These are phyloP conservation scores for Sebastes schlegelii DNA, from an alignment of 2,113 vertebrate genomes.

Conservation along the genomic window DNA sequence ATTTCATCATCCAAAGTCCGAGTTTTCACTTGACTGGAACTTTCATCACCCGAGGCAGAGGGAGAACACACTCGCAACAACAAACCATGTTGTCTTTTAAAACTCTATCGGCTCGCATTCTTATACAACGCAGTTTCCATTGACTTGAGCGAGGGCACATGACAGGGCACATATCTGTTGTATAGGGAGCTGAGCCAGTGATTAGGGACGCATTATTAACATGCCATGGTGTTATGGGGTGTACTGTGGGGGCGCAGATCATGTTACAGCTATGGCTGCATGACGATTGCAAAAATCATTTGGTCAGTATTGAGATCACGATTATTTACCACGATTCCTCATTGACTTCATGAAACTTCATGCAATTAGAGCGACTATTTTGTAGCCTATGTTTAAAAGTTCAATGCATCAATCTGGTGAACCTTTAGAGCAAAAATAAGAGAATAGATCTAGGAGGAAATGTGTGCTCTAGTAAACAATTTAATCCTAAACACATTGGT, in stretches of 20 bases:
- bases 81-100: not conserved
- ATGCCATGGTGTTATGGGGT: slow-evolving; percentile 1
- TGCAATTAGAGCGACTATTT: too few species aligned
- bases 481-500: too few species aligned
- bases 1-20: slow-evolving; percentile 32
- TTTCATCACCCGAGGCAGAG: slow-evolving; percentile 10
- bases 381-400: too few species aligned
- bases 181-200: slow-evolving; percentile 10
- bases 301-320: too few species aligned
- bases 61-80: not conserved
- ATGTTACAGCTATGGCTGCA: too few species aligned
- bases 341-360: too few species aligned
- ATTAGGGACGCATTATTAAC: slow-evolving; percentile 23
- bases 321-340: too few species aligned
- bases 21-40: slow-evolving; percentile 31
- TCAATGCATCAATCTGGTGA: too few species aligned
- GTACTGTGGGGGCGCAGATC: not conserved
- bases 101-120: not conserved
- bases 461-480: too few species aligned
- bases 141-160: not conserved
- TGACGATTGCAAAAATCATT: too few species aligned
- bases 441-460: too few species aligned
- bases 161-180: not conserved
- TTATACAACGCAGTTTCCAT: not conserved
- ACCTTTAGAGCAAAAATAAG: too few species aligned